phyloP scores from a whole-genome alignment of 2,113 vertebrate genomes.

The Rhodinocichla rosea region DNA sequence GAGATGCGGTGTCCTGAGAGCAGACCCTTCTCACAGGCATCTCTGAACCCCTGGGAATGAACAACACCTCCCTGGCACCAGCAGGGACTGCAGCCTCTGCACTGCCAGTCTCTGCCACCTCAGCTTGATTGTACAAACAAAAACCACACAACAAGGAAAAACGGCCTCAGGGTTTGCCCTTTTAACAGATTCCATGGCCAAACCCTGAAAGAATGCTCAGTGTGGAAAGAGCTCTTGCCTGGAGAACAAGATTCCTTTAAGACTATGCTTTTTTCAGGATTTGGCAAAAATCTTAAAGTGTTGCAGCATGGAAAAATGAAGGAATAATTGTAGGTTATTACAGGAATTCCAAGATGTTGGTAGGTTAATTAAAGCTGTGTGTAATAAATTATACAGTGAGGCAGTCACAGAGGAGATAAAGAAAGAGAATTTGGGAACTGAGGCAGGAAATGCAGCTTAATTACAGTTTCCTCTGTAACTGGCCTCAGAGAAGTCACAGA shows the following conservation, averaged over 20 bases:
- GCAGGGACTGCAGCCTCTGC: not conserved
- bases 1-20: constrained; percentile 88
- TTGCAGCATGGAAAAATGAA: not conserved
- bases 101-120: not conserved
- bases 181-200: not conserved
- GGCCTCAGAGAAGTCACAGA: not conserved
- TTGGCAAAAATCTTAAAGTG: not conserved
- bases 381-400: not conserved
- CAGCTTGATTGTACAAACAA: fast-evolving
- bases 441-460: not conserved
- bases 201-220: not conserved
- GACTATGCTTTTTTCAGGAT: not conserved
- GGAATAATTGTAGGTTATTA: not conserved
- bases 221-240: not conserved
- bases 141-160: not conserved
- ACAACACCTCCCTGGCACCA: not conserved
- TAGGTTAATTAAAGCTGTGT: not conserved
- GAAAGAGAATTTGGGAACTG: not conserved
- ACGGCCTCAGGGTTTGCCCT: not conserved
- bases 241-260: not conserved
- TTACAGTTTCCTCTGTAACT: not conserved
- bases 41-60: constrained; percentile 83
- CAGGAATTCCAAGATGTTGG: not conserved
- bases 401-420: not conserved
- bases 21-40: constrained; percentile 88